phyloP scores from a whole-genome alignment of 2,113 vertebrate species.

The Phocoena phocoena region DNA sequence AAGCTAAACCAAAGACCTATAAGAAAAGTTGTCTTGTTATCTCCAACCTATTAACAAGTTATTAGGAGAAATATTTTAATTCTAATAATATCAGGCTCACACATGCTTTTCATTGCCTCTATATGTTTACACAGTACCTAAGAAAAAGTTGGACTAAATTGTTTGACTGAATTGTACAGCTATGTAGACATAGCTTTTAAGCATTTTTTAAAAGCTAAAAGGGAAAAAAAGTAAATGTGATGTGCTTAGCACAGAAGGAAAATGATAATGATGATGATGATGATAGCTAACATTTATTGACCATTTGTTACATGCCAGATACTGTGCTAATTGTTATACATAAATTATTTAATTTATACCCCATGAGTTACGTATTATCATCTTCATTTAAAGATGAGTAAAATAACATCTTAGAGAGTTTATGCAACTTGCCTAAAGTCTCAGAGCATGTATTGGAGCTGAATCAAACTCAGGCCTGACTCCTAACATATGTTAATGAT shows the following conservation, averaged over 20 bases:
- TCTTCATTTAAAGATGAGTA: background rate
- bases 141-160: background rate
- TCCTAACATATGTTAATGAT: background rate
- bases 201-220: background rate
- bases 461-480: background rate
- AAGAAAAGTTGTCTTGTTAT: background rate
- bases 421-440: background rate
- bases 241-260: background rate
- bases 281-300: background rate
- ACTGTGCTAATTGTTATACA: background rate
- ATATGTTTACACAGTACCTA: background rate
- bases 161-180: background rate
- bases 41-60: background rate
- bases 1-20: background rate
- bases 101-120: background rate
- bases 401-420: background rate
- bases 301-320: background rate
- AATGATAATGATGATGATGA: background rate
- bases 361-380: background rate
- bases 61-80: constrained; percentile 22
- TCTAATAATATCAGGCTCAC: background rate
- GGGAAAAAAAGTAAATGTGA: background rate
- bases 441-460: background rate
- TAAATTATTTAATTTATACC: background rate
- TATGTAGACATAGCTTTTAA: background rate